These are phyloP conservation scores for Aurelia sp. DNA, from an alignment of 30 jellyfish, hydroid and myxozoan species.

Conservation along the genomic window DNA sequence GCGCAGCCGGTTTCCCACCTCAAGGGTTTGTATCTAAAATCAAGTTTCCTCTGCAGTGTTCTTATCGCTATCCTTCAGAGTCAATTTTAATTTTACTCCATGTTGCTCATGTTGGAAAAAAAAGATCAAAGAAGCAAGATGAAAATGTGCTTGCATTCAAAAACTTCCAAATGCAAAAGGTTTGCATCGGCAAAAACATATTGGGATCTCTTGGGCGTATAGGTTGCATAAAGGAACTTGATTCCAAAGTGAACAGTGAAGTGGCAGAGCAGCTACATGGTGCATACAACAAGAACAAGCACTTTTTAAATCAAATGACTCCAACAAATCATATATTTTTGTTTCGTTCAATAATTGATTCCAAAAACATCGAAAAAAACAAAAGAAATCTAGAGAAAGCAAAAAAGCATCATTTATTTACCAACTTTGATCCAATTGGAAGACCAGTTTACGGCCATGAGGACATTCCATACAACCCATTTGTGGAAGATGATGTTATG, in stretches of 20 bases:
- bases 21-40: no score
- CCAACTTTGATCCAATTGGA: neutral
- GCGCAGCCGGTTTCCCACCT: no score
- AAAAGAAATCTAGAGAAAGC: neutral
- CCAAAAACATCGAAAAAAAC: neutral
- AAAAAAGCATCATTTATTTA: neutral
- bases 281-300: neutral
- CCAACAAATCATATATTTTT: constrained; percentile 1
- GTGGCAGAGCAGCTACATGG: constrained; percentile 50
- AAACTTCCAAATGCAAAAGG: no score
- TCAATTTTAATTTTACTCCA: no score
- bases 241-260: constrained; percentile 30
- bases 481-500: neutral
- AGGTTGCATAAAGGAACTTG: constrained; percentile 19
- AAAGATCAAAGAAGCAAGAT: no score
- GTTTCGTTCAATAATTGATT: neutral
- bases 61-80: no score
- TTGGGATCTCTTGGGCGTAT: constrained; percentile 21
- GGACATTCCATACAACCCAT: neutral
- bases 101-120: no score
- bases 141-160: no score
- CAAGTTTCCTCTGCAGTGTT: no score
- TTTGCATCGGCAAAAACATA: no score
- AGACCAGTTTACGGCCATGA: neutral
- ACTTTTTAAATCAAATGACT: constrained; percentile 12